phyloP scores from a whole-genome alignment of 2,113 vertebrate species.

The Phalacrocorax pelagicus region DNA sequence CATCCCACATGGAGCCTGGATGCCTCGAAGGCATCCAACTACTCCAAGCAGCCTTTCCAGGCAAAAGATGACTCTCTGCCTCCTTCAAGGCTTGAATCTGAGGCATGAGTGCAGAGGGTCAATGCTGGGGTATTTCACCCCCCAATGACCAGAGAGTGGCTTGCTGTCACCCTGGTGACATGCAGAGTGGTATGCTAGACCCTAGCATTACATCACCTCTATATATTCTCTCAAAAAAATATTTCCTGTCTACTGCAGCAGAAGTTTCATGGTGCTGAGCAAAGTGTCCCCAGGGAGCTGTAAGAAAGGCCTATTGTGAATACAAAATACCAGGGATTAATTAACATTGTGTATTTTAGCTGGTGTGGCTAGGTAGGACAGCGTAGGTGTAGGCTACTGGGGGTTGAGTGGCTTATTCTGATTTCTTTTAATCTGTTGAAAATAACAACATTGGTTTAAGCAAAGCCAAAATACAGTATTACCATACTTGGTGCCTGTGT shows the following conservation, averaged over 20 bases:
- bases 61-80: neutral
- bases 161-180: neutral
- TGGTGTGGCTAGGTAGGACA: neutral
- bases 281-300: neutral
- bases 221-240: neutral
- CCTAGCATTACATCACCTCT: neutral
- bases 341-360: neutral
- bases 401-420: neutral
- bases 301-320: neutral
- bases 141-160: accelerated
- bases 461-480: neutral
- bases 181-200: neutral
- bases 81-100: neutral
- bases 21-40: neutral
- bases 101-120: accelerated
- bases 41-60: neutral
- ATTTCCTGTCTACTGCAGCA: neutral
- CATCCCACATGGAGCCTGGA: neutral
- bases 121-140: neutral
- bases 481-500: neutral
- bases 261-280: neutral
- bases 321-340: neutral
- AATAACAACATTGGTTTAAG: neutral
- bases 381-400: neutral
- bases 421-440: neutral